These are phyloP conservation scores for Prionace glauca DNA, from an alignment of 2,797 vertebrate species.

Conservation along the genomic window DNA sequence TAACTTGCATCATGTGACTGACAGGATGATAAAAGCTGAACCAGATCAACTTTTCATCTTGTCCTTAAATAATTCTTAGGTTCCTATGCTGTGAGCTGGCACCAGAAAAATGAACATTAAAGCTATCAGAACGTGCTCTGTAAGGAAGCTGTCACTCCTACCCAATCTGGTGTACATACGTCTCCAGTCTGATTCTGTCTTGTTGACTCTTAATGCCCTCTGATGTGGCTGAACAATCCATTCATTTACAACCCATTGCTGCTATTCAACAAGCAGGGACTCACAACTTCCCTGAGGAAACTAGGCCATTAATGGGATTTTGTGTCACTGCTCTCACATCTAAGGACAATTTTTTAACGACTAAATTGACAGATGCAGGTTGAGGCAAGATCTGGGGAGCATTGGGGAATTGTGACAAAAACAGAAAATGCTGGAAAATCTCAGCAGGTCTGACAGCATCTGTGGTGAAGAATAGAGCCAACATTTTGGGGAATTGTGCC, in stretches of 20 bases:
- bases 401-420: neutral
- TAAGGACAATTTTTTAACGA: neutral
- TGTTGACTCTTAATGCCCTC: neutral
- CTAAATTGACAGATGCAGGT: neutral
- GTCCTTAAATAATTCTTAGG: neutral
- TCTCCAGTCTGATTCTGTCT: neutral
- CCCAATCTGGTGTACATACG: neutral
- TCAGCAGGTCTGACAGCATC: too few relatives aligned
- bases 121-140: neutral
- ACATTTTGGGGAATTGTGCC: neutral
- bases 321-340: neutral
- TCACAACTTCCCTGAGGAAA: neutral
- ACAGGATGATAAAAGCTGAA: neutral
- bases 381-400: neutral
- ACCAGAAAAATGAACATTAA: neutral
- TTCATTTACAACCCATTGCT: neutral
- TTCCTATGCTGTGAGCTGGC: neutral
- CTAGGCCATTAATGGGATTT: neutral
- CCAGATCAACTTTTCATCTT: neutral
- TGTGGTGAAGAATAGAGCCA: too few relatives aligned
- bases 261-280: neutral
- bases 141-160: neutral
- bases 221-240: neutral
- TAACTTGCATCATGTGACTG: neutral
- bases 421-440: too few relatives aligned